Percentiles rank a stretch among this genome's conserved stretches.
phyloP scores from a whole-genome alignment of 2,113 vertebrate species.

The Mus pahari region DNA sequence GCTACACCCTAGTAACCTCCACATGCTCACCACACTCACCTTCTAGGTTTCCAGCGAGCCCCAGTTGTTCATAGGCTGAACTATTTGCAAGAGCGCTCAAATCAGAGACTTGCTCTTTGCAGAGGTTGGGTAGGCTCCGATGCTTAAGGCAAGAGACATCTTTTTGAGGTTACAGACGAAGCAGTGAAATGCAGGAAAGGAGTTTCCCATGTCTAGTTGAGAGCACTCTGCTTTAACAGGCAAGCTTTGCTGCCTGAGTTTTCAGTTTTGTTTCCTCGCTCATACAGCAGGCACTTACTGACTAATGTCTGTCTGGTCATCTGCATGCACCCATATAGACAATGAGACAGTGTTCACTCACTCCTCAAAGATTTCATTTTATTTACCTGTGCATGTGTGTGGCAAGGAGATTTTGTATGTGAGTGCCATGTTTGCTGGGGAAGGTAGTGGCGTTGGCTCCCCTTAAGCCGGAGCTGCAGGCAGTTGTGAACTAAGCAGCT shows the following conservation, averaged over 20 bases:
- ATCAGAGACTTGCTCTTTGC: neutral
- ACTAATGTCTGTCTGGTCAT: neutral
- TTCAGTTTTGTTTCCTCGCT: neutral
- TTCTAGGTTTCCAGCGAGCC: neutral
- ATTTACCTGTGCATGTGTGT: neutral
- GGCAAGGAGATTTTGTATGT: no score
- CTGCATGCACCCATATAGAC: neutral
- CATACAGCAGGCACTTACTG: no score
- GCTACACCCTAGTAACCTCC: no score
- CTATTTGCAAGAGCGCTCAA: neutral
- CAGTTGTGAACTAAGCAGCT: neutral
- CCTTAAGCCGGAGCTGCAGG: neutral
- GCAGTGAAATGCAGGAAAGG: neutral
- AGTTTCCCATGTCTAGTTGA: neutral
- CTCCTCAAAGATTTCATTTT: no score
- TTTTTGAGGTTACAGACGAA: neutral
- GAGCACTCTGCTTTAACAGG: neutral
- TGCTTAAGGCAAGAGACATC: neutral
- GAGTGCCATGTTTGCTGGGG: neutral
- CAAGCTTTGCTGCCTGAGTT: neutral
- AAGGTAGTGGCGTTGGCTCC: no score
- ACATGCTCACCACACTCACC: accelerated
- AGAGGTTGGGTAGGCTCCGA: neutral
- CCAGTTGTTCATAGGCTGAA: neutral
- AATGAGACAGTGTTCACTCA: neutral